Conservation (phyloP, 2,888 invertebrate genomes). For the Latrodectus elegans region DNA sequence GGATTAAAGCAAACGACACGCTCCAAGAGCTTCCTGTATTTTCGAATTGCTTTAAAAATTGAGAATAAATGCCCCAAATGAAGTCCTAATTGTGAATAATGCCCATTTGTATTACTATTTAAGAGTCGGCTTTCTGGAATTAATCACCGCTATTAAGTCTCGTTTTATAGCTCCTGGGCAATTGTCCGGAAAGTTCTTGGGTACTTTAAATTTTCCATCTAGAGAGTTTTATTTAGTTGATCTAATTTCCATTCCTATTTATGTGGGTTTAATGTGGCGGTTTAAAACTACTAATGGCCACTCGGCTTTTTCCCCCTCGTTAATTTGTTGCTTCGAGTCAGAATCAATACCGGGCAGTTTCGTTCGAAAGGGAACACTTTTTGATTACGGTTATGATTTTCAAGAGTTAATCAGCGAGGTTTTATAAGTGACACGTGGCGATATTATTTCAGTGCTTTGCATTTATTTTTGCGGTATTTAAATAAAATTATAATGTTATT, state of each 20-base stretch:
- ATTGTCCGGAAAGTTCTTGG: constrained; percentile 1
- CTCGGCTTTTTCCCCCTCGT: not conserved
- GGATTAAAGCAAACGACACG: too few relatives aligned
- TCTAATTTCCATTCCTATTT: constrained; percentile 3
- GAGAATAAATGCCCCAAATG: too few relatives aligned
- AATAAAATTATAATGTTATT: too few relatives aligned
- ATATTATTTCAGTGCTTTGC: too few relatives aligned
- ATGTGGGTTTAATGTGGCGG: not conserved
- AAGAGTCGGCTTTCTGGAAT: not conserved
- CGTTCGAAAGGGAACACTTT: too few relatives aligned
- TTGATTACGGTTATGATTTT: too few relatives aligned
- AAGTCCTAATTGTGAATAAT: not conserved
- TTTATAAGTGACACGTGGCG: too few relatives aligned
- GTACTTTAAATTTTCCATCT: constrained; percentile 3
- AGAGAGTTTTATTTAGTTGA: not conserved
- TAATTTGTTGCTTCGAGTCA: not conserved
- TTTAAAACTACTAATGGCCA: constrained; percentile 1
- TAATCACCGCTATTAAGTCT: not conserved
- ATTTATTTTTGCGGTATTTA: too few relatives aligned
- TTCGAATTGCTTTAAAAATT: not conserved
- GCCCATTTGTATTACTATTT: not conserved
- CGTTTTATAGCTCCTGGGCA: constrained; percentile 1
- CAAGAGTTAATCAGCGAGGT: too few relatives aligned
- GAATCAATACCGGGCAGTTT: not conserved
- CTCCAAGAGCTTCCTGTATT: not conserved